Evolutionary conservation across 1,140 invertebrate genomes (phyloP).

Genomic region (Zophobas atratus): DNA sequence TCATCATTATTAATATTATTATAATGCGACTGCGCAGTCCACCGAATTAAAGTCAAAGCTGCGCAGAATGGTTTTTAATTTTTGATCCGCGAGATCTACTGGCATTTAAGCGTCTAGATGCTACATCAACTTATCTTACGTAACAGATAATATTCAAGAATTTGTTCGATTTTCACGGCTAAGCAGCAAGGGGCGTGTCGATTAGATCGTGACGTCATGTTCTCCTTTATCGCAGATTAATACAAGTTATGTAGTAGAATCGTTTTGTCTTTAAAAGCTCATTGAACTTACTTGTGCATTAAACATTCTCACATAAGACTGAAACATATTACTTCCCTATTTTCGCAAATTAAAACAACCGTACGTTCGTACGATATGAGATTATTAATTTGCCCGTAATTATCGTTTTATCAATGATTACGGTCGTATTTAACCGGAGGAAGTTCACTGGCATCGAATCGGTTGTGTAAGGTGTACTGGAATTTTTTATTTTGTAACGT

Average conservation of each 20-base stretch:
- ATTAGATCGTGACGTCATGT: slow-evolving; percentile 29
- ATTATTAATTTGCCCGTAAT: slow-evolving; percentile 36
- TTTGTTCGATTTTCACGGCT: slow-evolving; percentile 6
- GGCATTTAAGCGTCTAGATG: neutral
- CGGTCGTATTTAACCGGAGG: slow-evolving; percentile 23
- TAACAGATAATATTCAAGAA: neutral
- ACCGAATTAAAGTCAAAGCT: too few relatives aligned
- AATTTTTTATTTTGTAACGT: slow-evolving; percentile 16
- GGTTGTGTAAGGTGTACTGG: slow-evolving; percentile 25
- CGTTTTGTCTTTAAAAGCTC: slow-evolving; percentile 31
- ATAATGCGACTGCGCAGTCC: too few relatives aligned
- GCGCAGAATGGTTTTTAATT: too few relatives aligned
- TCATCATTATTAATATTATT: too few relatives aligned
- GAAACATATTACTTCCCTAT: slow-evolving; percentile 25
- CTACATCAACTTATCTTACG: neutral
- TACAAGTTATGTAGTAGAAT: slow-evolving; percentile 10
- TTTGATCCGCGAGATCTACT: too few relatives aligned
- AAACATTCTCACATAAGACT: neutral
- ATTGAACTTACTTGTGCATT: slow-evolving; percentile 15
- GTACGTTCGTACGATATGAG: slow-evolving; percentile 8
- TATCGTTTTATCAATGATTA: slow-evolving; percentile 19
- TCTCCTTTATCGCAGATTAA: slow-evolving; percentile 18
- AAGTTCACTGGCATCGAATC: slow-evolving; percentile 32
- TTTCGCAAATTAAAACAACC: slow-evolving; percentile 25
- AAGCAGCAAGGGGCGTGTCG: slow-evolving; percentile 9